Base-by-base conservation (phyloP, 1,140 invertebrate genomes). In the Hypothenemus hampei region DNA sequence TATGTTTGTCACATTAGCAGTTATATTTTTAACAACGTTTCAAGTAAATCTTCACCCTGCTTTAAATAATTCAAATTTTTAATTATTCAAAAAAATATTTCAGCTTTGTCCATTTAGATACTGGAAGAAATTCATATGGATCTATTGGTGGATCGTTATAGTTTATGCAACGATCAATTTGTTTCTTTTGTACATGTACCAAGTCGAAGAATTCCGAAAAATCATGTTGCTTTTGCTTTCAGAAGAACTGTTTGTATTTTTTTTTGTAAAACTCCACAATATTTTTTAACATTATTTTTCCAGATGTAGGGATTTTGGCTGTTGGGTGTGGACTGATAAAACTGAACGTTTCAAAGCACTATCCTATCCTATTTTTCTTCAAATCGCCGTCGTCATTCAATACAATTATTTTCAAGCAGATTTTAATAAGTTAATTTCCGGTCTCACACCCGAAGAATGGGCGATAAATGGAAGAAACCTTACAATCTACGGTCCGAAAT, bases 101-200 rank as follows among this genome's bases (percentile, higher is more conserved):
- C 23, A 55, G 53, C 11, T 55, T 7, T 47, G 21, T 15, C 23
- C 53, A 3, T 55, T 47, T 24, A 6, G 18, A 5, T 31, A 15
- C 19, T 55, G 35, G 43, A 55, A 55, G 21, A 46, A 55, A 7
- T 55, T 47, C 29, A 33, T 55, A 4, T 11, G 35, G 8, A 10
- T 46, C 16, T 55, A 47, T 18, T 55, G 53, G 53, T 55, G 53
- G 53, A 31, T 55, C n/a, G 36, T 41, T 3, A 47, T 55, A 7
- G 11, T 31, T 22, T 55, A 47, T 35, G 20, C 53, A 4, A 55
- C 41, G 43, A 16, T 47, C 5, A 47, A 55, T 22, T 55, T 55
- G 16, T 19, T 55, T 11, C 18, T 44, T 2, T 3, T 55, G 13
- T 55, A 55, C 19, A 23, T 40, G 18, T 55, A 45, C 23, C 43